Base-by-base conservation (phyloP, 2,113 vertebrate species). In the Hystrix brachyura region DNA sequence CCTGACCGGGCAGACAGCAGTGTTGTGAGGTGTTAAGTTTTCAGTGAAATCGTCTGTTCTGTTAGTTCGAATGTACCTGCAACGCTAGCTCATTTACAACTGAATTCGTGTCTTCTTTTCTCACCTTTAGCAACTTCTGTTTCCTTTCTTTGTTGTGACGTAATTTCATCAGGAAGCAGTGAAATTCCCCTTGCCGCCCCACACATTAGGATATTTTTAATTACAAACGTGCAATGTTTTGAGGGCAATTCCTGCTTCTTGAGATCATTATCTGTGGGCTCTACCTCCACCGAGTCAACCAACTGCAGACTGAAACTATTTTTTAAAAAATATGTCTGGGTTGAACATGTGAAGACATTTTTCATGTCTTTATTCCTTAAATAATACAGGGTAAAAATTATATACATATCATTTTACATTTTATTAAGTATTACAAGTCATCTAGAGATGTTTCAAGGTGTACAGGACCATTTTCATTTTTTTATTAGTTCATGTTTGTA, bases 1-100 rank as follows among this genome's bases (percentile, higher is more conserved):
- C 91, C 93, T 96, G 71, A 97, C 97, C 97, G 74, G 96, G 96
- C 94, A 97, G 95, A 97, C 97, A 97, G 91, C 97, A 98, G 92
- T 97, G 97, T 96, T 91, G 92, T 97, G 93, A 98, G 97, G 96
- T 97, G 94, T 98, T 97, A 97, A 91, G 72, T 84, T 96, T 98
- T 98, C 91, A 38, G 94, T 93, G 96, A 97, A 97, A 94, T 96
- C 67, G 76, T 95, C 94, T 97, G 76, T 93, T 97, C 97, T 98
- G 96, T 96, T 83, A 87, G 59, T 93, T 98, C 92, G 60, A 71
- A 96, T 91, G 90, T 93, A 92, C 87, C 55, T 97, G 81, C 95
- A 91, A 81, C 67, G 18, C 97, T 94, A 95, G n/a, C 81, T 98
- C 96, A 80, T 93, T 80, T 95, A 72, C 72, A 79, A 78, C 17